Base-by-base conservation (phyloP, 2,888 invertebrate species). In the Lepidochrysops patricia region DNA sequence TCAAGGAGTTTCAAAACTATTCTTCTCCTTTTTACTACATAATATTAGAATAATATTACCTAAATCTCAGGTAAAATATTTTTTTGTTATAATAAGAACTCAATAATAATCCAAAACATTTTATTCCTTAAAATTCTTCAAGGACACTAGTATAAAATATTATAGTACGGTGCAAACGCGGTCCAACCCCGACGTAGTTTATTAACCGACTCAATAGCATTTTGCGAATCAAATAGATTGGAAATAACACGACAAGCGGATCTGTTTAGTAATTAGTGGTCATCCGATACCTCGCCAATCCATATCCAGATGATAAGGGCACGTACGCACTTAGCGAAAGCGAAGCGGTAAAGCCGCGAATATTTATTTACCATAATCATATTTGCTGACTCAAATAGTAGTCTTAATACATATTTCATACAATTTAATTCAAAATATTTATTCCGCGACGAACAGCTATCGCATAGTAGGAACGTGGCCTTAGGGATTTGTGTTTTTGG, bases 191-290 rank as follows among this genome's bases (percentile, higher is more conserved):
- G 66, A 65, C 57, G 62, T 65, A 66, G 70, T 69, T 69, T 69
- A 70, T 66, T 66, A 67, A 67, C 65, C 57, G 63, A 65, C 63
- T 68, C 64, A 63, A 69, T 69, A 64, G 67, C 68, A 67, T 65
- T 63, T 68, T 61, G 66, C 61, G 66, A 68, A 70, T 71, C 67
- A 69, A 70, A 71, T 69, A 67, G 65, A 68, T 68, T 68, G 70
- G 70, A 70, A 70, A 66, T 64, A 68, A 69, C 67, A 67, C 65
- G 66, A 66, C 66, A 63, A 63, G 58, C 65, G 57, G 61, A 66
- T 68, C 63, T 65, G 64, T 61, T 64, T 57, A 60, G 62, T 63
- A 61, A 65, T 63, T 63, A 65, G 65, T 63, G 56, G 58, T 52
- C 29, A 54, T 56, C 19, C 56, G 43, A 50, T 43, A 49, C 58